phyloP scores from a whole-genome alignment of 2,113 vertebrate genomes.

The Noturus placidus region DNA sequence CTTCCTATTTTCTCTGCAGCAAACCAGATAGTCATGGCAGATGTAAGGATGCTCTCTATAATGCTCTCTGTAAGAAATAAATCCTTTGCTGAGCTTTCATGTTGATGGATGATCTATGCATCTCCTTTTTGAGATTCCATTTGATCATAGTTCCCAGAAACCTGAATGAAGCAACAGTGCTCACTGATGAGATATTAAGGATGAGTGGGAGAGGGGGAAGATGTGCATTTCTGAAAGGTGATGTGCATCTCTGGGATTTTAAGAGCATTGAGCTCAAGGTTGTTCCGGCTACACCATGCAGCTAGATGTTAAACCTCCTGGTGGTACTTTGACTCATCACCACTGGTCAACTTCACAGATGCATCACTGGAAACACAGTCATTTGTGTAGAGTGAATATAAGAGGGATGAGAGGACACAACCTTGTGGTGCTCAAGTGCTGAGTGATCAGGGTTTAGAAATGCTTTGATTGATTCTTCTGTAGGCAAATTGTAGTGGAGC shows the following conservation, averaged over 20 bases:
- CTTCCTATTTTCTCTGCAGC: neutral
- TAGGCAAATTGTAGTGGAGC: no score
- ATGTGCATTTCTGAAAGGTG: neutral
- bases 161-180: neutral
- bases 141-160: neutral
- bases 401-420: no score
- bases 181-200: neutral
- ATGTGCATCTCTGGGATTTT: neutral
- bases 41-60: neutral
- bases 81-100: neutral
- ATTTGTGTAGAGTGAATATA: no score
- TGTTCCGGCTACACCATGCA: no score
- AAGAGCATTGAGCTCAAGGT: no score
- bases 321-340: neutral
- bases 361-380: neutral
- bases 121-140: neutral
- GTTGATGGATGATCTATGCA: neutral
- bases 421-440: no score
- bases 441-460: no score
- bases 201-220: neutral
- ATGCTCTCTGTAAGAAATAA: neutral
- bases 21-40: no score
- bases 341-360: neutral
- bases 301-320: neutral
- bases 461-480: no score